Evolutionary conservation across 2,888 invertebrate species (phyloP), one percentile per base, ranked within the genome.

Genomic region (Mechanitis mazaeus): DNA sequence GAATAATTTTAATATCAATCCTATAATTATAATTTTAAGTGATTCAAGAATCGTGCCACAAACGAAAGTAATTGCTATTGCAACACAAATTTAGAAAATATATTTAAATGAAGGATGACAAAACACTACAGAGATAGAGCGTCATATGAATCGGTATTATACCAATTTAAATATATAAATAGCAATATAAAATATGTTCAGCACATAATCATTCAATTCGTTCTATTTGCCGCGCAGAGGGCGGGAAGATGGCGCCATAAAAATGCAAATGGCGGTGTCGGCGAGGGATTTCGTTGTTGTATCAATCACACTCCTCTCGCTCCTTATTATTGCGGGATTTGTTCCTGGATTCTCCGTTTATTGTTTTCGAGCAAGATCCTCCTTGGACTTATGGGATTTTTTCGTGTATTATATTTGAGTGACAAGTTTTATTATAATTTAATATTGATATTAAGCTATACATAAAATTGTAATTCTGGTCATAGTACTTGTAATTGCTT

Each of bases 181-280:
- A 42, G 42, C 11, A 42, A 42, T 9, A 31, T 50, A 31, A 7
- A 31, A 50, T 50, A 50, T 12, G 31, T 50, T 50, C 31, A 50
- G 50, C 31, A 31, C 31, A 50, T 50, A 50, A 50, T 50, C 28
- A 50, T 50, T 50, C 9, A 31, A 31, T 50, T 50, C 50, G 50
- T 50, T 55, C 38, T n/a, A 47, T 38, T 54, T n/a, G 47, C 54
- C 61, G 67, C 56, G 66, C 50, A 56, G 55, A 64, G 64, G 63
- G 65, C 64, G 70, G 69, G 69, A 60, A 66, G 63, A 71, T 71
- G 72, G 67, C 76, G 77, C 79, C 81, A 88, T 87, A 87, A 87
- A 87, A 83, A 87, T 87, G 87, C 91, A 92, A 92, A 92, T 92
- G 89, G 85, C 87, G 84, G 83, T 87, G 91, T 91, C 91, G 91